These are phyloP conservation scores for Euphydryas editha DNA, from an alignment of 2,888 invertebrate genomes.

Conservation along the genomic window DNA sequence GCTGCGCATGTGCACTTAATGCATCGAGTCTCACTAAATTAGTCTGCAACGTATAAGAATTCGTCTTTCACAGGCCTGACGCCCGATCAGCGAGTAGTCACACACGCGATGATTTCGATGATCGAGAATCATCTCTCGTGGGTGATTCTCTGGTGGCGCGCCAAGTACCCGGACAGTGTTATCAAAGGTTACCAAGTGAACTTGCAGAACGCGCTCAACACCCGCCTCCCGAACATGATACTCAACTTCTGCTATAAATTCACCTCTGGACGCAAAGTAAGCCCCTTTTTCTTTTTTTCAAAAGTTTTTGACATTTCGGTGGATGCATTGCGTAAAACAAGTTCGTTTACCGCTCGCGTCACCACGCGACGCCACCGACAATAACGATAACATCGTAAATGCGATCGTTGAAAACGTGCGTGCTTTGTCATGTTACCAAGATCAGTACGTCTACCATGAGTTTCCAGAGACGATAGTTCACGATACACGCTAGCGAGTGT, in stretches of 20 bases:
- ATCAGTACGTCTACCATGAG: too few relatives aligned
- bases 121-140: slow-evolving; percentile 96
- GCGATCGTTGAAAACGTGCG: not conserved
- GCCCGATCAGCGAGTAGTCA: slow-evolving; percentile 92
- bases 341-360: not conserved
- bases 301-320: not conserved
- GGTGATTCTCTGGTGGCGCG: slow-evolving; percentile 96
- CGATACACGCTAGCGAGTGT: too few relatives aligned
- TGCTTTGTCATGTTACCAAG: not conserved
- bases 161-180: slow-evolving; percentile 94
- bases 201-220: slow-evolving; percentile 93
- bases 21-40: slow-evolving; percentile 29
- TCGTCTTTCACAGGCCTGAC: slow-evolving; percentile 84
- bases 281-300: slow-evolving; percentile 22
- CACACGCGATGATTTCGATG: slow-evolving; percentile 97
- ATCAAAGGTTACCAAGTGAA: slow-evolving; percentile 96
- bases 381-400: slow-evolving; percentile 18
- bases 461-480: too few relatives aligned
- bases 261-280: slow-evolving; percentile 93
- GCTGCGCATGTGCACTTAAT: slow-evolving; percentile 67
- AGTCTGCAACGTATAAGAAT: slow-evolving; percentile 45
- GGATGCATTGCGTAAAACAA: not conserved
- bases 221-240: slow-evolving; percentile 93
- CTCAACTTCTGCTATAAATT: slow-evolving; percentile 96
- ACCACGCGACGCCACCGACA: not conserved